These are phyloP conservation scores for Hemistola chrysoprasaria DNA, from an alignment of 2,888 invertebrate genomes.

Conservation along the genomic window DNA sequence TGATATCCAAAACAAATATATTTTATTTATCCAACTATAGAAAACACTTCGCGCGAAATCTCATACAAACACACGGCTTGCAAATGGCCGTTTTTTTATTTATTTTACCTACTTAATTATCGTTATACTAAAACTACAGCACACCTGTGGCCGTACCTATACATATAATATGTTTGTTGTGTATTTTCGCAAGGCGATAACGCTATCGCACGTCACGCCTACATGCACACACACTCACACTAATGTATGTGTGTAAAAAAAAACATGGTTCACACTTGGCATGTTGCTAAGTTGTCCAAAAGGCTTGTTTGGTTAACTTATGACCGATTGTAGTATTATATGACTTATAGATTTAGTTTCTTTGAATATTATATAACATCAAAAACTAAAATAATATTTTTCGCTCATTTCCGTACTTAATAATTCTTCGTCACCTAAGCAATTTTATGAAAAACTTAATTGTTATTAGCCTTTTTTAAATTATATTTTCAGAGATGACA, in stretches of 20 bases:
- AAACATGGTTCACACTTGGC: slow-evolving; percentile 40
- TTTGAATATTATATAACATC: too few relatives aligned
- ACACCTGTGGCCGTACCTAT: slow-evolving; percentile 40
- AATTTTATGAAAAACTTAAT: too few relatives aligned
- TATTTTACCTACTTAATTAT: slow-evolving; percentile 49
- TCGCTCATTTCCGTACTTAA: too few relatives aligned
- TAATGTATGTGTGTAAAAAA: slow-evolving; percentile 35
- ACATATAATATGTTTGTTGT: slow-evolving; percentile 61
- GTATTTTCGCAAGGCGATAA: slow-evolving; percentile 81
- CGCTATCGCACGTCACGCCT: slow-evolving; percentile 71
- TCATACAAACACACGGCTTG: slow-evolving; percentile 30
- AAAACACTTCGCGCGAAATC: slow-evolving; percentile 34
- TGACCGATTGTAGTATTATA: not conserved
- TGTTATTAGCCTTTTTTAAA: too few relatives aligned
- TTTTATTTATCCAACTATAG: slow-evolving; percentile 18
- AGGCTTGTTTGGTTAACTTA: slow-evolving; percentile 26
- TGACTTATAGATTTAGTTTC: too few relatives aligned
- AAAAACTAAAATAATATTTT: too few relatives aligned
- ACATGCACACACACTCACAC: slow-evolving; percentile 56
- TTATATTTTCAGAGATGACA: too few relatives aligned
- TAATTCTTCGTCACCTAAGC: too few relatives aligned
- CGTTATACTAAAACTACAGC: slow-evolving; percentile 32
- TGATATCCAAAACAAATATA: slow-evolving; percentile 18
- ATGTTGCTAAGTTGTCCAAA: slow-evolving; percentile 69
- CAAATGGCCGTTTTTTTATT: slow-evolving; percentile 36